Conservation (phyloP, 2,113 vertebrate genomes). For the Clarias gariepinus region DNA sequence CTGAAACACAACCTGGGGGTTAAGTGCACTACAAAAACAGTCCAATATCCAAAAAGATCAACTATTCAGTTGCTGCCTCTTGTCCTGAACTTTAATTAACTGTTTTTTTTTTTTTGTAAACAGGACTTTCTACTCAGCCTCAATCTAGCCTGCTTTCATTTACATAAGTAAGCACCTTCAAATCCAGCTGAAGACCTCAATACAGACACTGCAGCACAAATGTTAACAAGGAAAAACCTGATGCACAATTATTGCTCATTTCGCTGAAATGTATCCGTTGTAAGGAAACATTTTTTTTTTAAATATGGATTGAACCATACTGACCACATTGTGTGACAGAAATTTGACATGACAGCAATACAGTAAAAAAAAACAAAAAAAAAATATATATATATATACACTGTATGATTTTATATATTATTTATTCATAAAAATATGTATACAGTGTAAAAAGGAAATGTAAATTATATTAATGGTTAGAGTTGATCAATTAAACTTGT, state of each 20-base stretch:
- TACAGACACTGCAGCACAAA: constrained; percentile 59
- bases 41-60: constrained; percentile 44
- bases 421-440: too few species aligned
- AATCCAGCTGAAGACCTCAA: constrained; percentile 57
- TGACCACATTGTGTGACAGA: neutral
- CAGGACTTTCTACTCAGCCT: constrained; percentile 51
- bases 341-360: too few species aligned
- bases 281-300: neutral
- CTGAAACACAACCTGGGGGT: neutral
- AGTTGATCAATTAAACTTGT: too few species aligned
- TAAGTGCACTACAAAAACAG: constrained; percentile 1
- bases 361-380: too few species aligned
- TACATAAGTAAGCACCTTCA: constrained; percentile 60
- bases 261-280: constrained; percentile 51
- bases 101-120: constrained; percentile 40
- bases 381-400: too few species aligned
- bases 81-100: constrained; percentile 64
- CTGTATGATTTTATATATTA: too few species aligned
- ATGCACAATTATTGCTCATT: constrained; percentile 32
- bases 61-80: constrained; percentile 46
- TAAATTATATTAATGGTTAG: too few species aligned
- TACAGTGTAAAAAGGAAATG: too few species aligned
- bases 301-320: constrained; percentile 2
- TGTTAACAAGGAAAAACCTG: constrained; percentile 51
- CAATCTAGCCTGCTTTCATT: constrained; percentile 54